phyloP scores from a whole-genome alignment of 2,888 invertebrate genomes.

The Melinopterus prodromus region DNA sequence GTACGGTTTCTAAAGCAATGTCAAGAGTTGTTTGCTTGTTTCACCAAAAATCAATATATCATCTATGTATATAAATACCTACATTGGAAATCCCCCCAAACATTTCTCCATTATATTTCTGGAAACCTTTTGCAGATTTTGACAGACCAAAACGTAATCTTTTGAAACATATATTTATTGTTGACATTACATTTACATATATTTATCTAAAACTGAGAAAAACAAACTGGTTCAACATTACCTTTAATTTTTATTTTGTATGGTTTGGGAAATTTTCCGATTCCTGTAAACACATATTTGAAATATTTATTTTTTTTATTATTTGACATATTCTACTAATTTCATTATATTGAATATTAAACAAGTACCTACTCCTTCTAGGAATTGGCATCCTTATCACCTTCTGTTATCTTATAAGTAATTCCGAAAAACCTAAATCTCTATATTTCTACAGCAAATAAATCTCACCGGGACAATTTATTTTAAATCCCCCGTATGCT shows the following conservation, averaged over 20 bases:
- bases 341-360: too few relatives aligned
- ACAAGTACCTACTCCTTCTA: background rate
- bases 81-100: conserved; percentile 47
- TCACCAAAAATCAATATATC: background rate
- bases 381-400: background rate
- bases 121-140: conserved; percentile 45
- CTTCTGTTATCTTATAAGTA: background rate
- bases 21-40: background rate
- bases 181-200: too few relatives aligned
- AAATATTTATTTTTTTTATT: conserved; percentile 25
- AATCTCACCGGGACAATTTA: background rate
- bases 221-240: conserved; percentile 30
- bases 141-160: conserved; percentile 37
- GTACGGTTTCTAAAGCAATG: too few relatives aligned
- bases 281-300: conserved; percentile 32
- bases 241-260: conserved; percentile 33
- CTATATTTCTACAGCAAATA: background rate
- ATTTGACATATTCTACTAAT: background rate
- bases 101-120: conserved; percentile 49
- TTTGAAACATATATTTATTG: conserved; percentile 42
- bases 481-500: background rate
- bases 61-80: conserved; percentile 20
- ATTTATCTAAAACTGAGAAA: conserved; percentile 41
- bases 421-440: background rate
- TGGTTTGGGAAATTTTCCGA: conserved; percentile 25